Evolutionary conservation across 1,140 invertebrate species (phyloP).

Genomic region (Kradibia gibbosae): DNA sequence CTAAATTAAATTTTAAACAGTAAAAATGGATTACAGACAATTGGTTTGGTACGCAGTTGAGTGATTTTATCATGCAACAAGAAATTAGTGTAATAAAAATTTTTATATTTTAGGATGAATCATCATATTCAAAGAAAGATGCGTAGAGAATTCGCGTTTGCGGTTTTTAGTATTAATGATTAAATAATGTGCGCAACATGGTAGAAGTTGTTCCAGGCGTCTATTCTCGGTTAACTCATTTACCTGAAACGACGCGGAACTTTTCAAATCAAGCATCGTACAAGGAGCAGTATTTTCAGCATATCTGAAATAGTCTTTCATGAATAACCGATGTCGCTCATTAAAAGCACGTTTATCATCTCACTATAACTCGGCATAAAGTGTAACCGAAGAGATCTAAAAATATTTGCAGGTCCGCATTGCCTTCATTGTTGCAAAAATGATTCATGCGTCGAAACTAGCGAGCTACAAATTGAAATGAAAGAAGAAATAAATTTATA

Average conservation of each 20-base stretch:
- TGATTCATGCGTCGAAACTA: not conserved
- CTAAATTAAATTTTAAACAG: too few relatives aligned
- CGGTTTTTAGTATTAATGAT: conserved; percentile 4
- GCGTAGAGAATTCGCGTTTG: not conserved
- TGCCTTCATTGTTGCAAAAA: not conserved
- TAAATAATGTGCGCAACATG: not conserved
- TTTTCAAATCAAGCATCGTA: not conserved
- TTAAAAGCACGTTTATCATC: not conserved
- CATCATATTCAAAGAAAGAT: not conserved
- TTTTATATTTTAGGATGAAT: not conserved
- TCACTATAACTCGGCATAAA: too few relatives aligned
- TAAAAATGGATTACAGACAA: too few relatives aligned
- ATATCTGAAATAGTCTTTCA: not conserved
- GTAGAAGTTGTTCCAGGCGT: not conserved
- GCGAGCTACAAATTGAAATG: not conserved
- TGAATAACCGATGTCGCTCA: not conserved
- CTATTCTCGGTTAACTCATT: not conserved
- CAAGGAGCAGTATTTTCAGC: not conserved
- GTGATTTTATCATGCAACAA: not conserved
- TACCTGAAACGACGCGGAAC: not conserved
- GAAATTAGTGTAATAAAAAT: not conserved
- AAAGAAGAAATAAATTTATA: not conserved
- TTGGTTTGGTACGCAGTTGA: too few relatives aligned
- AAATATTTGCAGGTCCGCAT: not conserved
- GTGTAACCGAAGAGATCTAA: not conserved